phyloP scores from a whole-genome alignment of 1,140 invertebrate species.

The Ceratina calcarata region DNA sequence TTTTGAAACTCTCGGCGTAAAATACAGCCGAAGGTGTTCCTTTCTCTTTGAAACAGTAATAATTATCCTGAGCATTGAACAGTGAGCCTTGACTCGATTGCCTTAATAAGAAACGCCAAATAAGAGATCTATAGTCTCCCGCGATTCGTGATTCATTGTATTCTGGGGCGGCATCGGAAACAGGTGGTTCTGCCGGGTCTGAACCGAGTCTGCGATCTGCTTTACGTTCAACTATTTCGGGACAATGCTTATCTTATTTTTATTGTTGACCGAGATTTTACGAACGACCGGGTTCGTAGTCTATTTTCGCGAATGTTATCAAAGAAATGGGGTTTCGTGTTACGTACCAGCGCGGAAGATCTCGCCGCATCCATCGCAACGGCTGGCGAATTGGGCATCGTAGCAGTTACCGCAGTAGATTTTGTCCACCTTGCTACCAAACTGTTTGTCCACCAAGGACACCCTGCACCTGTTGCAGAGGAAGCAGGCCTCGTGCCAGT shows the following conservation, averaged over 20 bases:
- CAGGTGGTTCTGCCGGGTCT: conserved; percentile 43
- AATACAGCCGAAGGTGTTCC: not conserved
- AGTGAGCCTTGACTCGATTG: conserved; percentile 73
- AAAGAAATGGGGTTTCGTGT: not conserved
- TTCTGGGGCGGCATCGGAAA: conserved; percentile 42
- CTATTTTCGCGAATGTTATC: not conserved
- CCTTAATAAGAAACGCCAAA: conserved; percentile 70
- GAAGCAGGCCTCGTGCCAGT: conserved; percentile 99
- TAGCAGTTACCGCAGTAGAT: conserved; percentile 99
- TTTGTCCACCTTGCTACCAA: conserved; percentile 97
- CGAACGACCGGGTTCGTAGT: not conserved
- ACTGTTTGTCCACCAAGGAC: conserved; percentile 99
- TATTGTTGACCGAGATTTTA: not conserved
- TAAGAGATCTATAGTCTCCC: conserved; percentile 47
- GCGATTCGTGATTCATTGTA: conserved; percentile 50
- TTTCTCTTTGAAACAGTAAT: conserved; percentile 22
- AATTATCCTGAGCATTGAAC: conserved; percentile 47
- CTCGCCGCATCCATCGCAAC: conserved; percentile 99
- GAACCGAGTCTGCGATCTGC: not conserved
- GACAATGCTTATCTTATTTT: not conserved
- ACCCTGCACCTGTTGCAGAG: conserved; percentile 98
- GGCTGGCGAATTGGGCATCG: conserved; percentile 98
- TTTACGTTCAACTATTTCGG: not conserved
- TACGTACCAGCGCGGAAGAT: conserved; percentile 98
- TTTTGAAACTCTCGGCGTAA: not conserved